Percentiles rank a stretch among this genome's conserved stretches.
Conservation (phyloP, 2,888 invertebrate genomes). For the Tetranychus truncatus region DNA sequence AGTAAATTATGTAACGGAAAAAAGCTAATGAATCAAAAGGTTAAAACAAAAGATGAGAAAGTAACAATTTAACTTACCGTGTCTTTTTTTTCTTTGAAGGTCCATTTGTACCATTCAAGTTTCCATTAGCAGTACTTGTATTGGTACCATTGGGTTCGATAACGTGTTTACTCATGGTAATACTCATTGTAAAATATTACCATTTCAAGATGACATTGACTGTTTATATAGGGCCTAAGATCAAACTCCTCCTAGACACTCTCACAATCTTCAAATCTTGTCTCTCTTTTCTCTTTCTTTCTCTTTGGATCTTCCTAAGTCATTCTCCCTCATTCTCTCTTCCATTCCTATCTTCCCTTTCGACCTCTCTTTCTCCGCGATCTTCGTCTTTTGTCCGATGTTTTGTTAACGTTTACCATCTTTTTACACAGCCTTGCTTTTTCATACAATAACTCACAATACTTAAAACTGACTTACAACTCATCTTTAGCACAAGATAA, state of each 20-base stretch:
- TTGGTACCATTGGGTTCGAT: not conserved
- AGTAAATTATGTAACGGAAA: not conserved
- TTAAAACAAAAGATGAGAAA: not conserved
- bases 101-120: conserved; percentile 6
- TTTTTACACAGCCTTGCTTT: no score
- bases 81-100: conserved; percentile 8
- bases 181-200: no score
- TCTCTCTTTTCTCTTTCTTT: not conserved
- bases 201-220: no score
- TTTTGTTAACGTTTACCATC: no score
- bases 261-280: not conserved
- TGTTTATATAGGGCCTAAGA: no score
- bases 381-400: no score
- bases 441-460: no score
- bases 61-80: not conserved
- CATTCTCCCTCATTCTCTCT: not conserved
- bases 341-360: no score
- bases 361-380: no score
- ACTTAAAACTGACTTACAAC: no score
- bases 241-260: no score
- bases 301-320: not conserved
- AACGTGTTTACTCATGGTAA: not conserved
- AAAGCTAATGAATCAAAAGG: not conserved
- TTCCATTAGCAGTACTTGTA: not conserved
- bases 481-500: no score